Base-by-base conservation (phyloP, 1,140 invertebrate genomes). In the Danaus melanippus region DNA sequence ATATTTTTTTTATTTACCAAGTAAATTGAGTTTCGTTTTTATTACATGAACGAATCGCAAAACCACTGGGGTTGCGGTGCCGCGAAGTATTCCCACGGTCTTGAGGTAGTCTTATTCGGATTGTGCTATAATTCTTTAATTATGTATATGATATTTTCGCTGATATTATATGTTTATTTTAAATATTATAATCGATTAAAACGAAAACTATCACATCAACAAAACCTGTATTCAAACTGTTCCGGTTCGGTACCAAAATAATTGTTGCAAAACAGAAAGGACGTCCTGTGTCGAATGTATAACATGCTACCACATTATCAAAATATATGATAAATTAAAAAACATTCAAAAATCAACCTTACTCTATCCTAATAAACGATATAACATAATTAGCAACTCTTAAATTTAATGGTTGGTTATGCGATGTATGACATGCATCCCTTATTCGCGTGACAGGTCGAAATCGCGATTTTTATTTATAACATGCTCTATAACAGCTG, bases 391-490 rank as follows among this genome's bases (percentile, higher is more conserved):
- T 42, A 51, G n/a, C n/a, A 43, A 8, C 43, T 15, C 32, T 32
- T 32, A 32, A 42, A 55, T 10, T 43, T 10, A 50, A 11, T 46
- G 42, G 46, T 42, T 42, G 43, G 53, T 57, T 48, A 51, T 49
- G 17, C 46, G 42, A 43, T 66, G 53, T 58, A 52, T 55, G 52
- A 50, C 61, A 67, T 69, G 64, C 71, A 80, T 83, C 76, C 76
- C 71, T 82, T 76, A 76, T 66, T 65, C 69, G 79, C 71, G 73
- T 82, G 82, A 85, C 82, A 79, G 80, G 80, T 84, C 83, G 79
- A 79, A 86, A 84, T 84, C 79, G 79, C 79, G 76, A 86, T 84
- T 83, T 32, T 86, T 86, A 84, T 86, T 86, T 84, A 84, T 84
- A 82, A 84, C 81, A 81, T 84, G 78, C 83, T 71, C 66, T 79